Conservation (phyloP, 2,888 invertebrate genomes). For the Herminia tarsipennalis region DNA sequence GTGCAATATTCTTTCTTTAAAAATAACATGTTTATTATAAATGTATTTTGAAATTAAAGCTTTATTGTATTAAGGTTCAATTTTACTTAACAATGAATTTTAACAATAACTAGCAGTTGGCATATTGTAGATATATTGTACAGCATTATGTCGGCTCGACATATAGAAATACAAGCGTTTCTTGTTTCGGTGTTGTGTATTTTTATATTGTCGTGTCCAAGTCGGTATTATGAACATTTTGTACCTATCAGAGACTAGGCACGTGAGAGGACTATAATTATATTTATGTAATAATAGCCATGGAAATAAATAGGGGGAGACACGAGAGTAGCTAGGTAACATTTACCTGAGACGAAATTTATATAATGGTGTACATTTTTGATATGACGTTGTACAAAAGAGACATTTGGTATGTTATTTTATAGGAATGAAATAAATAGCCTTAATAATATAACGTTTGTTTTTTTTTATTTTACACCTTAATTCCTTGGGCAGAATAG, state of each 20-base stretch:
- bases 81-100: conserved; percentile 60
- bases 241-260: conserved; percentile 70
- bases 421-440: conserved; percentile 87
- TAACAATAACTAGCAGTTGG: conserved; percentile 54
- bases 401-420: conserved; percentile 87
- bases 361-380: conserved; percentile 86
- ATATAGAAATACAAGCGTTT: conserved; percentile 40
- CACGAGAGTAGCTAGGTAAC: conserved; percentile 80
- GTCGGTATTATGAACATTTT: conserved; percentile 60
- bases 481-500: too few species aligned
- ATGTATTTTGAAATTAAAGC: conserved; percentile 36
- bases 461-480: conserved; percentile 49
- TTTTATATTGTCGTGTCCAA: conserved; percentile 39
- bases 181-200: conserved; percentile 33
- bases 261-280: conserved; percentile 79
- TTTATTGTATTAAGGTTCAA: conserved; percentile 36
- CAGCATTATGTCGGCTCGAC: conserved; percentile 57
- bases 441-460: conserved; percentile 74
- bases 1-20: conserved; percentile 43
- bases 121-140: conserved; percentile 76
- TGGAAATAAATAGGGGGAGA: conserved; percentile 62
- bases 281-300: conserved; percentile 74
- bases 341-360: conserved; percentile 84
- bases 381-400: conserved; percentile 87
- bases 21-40: conserved; percentile 16